Base-by-base conservation (phyloP, 2,797 vertebrate genomes). In the Vespertilio murinus region DNA sequence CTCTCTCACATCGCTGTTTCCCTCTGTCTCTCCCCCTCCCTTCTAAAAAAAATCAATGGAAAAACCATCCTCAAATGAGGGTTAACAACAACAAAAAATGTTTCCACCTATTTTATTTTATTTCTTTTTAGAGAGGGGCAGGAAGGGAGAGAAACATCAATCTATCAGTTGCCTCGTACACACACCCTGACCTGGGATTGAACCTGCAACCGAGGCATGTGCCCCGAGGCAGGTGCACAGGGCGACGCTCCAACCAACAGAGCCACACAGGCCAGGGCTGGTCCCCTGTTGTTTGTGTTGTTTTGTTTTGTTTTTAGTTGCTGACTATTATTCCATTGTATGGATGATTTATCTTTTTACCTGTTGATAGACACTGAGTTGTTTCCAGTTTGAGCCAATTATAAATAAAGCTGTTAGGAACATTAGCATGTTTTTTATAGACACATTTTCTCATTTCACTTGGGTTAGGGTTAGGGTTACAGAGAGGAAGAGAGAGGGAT, bases 261-360 rank as follows among this genome's bases (percentile, higher is more conserved):
- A 67, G 64, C 64, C n/a, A 20, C 64, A 20, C 8, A 4, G 17
- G n/a, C n/a, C 17, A 33, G 17, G 64, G n/a, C 17, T 67, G 20
- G 64, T 10, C 18, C n/a, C 64, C n/a, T 67, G 59, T n/a, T n/a
- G n/a, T n/a, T n/a, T n/a, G n/a, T n/a, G 42, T 42, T 42, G 42
- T 42, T 42, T 8, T 42, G 28, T 10, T 28, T 18, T n/a, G 8
- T 67, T n/a, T 20, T 20, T 9, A 67, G 45, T 54, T 93, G 73
- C 56, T 77, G 67, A 75, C 40, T 80, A 49, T 90, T 78, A 93
- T 92, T 94, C 91, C 85, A 96, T 17, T 88, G 56, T 7, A 52
- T 23, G 45, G 54, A 45, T 74, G 94, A 77, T 85, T 94, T 87
- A 52, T 90, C 77, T 49, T 47, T 30, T 71, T 77, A 95, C 30